phyloP scores from a whole-genome alignment of 2,113 vertebrate species.

The Dendropsophus ebraccatus region DNA sequence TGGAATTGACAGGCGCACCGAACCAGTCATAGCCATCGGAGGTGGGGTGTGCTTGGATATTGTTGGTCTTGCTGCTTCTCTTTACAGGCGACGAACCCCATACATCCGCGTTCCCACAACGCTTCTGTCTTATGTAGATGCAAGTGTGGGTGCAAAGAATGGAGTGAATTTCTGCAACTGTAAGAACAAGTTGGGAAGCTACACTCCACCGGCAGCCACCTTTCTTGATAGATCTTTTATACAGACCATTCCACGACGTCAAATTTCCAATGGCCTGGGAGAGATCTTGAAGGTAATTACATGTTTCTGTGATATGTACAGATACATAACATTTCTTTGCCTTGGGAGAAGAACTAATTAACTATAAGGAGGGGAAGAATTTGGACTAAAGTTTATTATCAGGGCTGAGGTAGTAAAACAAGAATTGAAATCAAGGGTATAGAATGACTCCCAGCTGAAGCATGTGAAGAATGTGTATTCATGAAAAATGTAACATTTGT shows the following conservation, averaged over 20 bases:
- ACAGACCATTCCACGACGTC: slow-evolving; percentile 74
- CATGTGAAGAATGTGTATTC: not conserved
- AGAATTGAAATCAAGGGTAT: not conserved
- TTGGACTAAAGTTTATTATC: not conserved
- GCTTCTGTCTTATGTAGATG: slow-evolving; percentile 80
- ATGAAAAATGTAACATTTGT: not conserved
- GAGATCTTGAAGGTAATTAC: slow-evolving; percentile 81
- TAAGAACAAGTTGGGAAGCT: slow-evolving; percentile 83
- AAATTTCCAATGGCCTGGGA: slow-evolving; percentile 81
- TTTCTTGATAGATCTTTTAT: slow-evolving; percentile 82
- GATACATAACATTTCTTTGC: not conserved
- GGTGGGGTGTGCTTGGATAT: slow-evolving; percentile 82
- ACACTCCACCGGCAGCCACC: slow-evolving; percentile 74
- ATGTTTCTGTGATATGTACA: not conserved
- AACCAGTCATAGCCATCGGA: slow-evolving; percentile 81
- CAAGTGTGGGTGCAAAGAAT: slow-evolving; percentile 80
- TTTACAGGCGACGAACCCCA: slow-evolving; percentile 79
- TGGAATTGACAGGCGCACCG: slow-evolving; percentile 74
- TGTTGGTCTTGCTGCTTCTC: slow-evolving; percentile 77
- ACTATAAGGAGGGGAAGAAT: not conserved
- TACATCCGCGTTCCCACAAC: slow-evolving; percentile 84
- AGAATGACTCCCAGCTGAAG: not conserved
- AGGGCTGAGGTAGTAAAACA: not conserved
- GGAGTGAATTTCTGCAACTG: slow-evolving; percentile 84
- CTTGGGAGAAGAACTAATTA: not conserved